These are phyloP conservation scores for Naso thynnoides DNA, from an alignment of 2,797 vertebrate species.

Conservation along the genomic window DNA sequence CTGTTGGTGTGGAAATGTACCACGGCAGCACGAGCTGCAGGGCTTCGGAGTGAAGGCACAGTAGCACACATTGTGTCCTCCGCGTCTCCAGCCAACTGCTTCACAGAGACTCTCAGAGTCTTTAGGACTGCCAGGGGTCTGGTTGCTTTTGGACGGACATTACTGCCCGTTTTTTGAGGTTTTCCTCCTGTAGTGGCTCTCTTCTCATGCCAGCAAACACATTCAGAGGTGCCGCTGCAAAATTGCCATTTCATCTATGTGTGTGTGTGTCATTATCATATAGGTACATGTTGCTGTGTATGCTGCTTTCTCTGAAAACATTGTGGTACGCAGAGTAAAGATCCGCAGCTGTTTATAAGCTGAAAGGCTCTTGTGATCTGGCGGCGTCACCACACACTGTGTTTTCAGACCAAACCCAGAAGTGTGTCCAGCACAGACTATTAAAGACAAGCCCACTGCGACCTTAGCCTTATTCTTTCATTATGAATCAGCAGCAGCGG, in stretches of 20 bases:
- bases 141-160: constrained; percentile 61
- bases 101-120: constrained; percentile 63
- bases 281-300: constrained; percentile 14
- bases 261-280: constrained; percentile 37
- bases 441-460: constrained; percentile 74
- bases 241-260: constrained; percentile 27
- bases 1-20: constrained; percentile 62
- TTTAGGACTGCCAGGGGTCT: constrained; percentile 52
- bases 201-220: constrained; percentile 57
- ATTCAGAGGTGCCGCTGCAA: constrained; percentile 48
- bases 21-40: constrained; percentile 36
- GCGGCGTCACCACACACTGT: constrained; percentile 11
- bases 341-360: constrained; percentile 59
- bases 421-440: constrained; percentile 76
- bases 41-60: constrained; percentile 62
- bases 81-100: constrained; percentile 58
- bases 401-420: constrained; percentile 54
- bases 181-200: constrained; percentile 42
- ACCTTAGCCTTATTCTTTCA: constrained; percentile 74
- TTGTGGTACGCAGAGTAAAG: constrained; percentile 28
- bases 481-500: constrained; percentile 74
- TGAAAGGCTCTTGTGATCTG: constrained; percentile 55
- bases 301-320: constrained; percentile 21
- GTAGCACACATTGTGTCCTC: constrained; percentile 65
- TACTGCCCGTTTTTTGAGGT: constrained; percentile 41